These are phyloP conservation scores for Glaucomys volans DNA, from an alignment of 2,113 vertebrate genomes.

Conservation along the genomic window DNA sequence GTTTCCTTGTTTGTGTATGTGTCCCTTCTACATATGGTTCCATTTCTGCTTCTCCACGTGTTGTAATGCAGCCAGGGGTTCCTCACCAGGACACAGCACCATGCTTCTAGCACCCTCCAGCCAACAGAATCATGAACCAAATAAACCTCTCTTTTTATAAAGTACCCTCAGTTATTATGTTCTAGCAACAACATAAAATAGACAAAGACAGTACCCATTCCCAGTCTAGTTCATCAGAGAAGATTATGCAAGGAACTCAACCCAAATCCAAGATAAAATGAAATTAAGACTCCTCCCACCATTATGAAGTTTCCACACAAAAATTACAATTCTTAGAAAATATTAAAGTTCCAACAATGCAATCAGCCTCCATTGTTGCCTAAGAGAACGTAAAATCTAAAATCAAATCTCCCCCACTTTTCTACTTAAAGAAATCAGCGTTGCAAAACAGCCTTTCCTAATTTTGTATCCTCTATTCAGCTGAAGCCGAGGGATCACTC, in stretches of 20 bases:
- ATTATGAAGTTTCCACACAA: not conserved
- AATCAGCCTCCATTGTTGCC: not conserved
- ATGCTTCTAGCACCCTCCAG: not conserved
- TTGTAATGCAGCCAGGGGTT: not conserved
- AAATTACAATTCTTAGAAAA: not conserved
- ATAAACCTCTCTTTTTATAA: not conserved
- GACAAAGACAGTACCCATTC: too few relatives aligned
- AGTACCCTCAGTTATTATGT: not conserved
- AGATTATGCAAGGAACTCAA: not conserved
- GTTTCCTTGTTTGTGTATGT: too few relatives aligned
- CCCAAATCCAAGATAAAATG: not conserved
- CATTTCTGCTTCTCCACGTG: not conserved
- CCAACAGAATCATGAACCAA: not conserved
- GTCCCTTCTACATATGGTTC: not conserved
- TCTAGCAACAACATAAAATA: not conserved
- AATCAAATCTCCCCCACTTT: not conserved
- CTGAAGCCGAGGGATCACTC: not conserved
- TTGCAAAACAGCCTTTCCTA: not conserved
- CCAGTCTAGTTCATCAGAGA: not conserved
- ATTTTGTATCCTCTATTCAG: not conserved
- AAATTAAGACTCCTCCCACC: not conserved
- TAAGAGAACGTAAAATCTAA: not conserved
- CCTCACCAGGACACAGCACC: not conserved
- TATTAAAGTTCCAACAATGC: not conserved
- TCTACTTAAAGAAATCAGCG: not conserved